These are phyloP conservation scores for Megaptera novaeangliae DNA, from an alignment of 2,113 vertebrate species.

Conservation along the genomic window DNA sequence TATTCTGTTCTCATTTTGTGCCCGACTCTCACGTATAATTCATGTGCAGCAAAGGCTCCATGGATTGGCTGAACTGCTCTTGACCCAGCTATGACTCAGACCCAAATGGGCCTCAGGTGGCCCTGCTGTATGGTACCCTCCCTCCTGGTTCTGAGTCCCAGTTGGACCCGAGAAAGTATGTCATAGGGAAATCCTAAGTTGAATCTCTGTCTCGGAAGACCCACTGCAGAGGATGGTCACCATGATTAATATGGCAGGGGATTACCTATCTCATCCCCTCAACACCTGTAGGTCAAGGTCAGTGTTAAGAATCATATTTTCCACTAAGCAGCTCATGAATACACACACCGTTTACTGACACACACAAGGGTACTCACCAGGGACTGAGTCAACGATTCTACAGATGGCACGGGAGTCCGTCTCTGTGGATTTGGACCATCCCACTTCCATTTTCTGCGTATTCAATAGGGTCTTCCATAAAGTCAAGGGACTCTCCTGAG, in stretches of 20 bases:
- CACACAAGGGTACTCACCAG: fast-evolving
- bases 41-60: fast-evolving
- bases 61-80: neutral
- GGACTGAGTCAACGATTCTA: fast-evolving
- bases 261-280: no score
- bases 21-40: neutral
- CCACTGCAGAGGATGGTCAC: fast-evolving
- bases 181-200: no score
- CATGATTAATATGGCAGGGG: fast-evolving
- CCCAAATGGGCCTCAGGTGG: neutral
- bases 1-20: fast-evolving
- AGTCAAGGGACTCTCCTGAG: fast-evolving
- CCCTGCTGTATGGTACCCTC: neutral
- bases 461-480: fast-evolving
- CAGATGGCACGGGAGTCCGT: fast-evolving
- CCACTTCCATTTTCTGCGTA: fast-evolving
- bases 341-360: neutral
- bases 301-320: no score
- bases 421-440: fast-evolving
- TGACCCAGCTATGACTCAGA: neutral
- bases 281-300: neutral
- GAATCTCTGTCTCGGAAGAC: neutral
- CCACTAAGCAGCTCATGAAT: neutral
- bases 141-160: neutral
- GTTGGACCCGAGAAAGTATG: fast-evolving